These are phyloP conservation scores for Chaetogeoica ovagalla DNA, from an alignment of 2,888 invertebrate species.

Conservation along the genomic window DNA sequence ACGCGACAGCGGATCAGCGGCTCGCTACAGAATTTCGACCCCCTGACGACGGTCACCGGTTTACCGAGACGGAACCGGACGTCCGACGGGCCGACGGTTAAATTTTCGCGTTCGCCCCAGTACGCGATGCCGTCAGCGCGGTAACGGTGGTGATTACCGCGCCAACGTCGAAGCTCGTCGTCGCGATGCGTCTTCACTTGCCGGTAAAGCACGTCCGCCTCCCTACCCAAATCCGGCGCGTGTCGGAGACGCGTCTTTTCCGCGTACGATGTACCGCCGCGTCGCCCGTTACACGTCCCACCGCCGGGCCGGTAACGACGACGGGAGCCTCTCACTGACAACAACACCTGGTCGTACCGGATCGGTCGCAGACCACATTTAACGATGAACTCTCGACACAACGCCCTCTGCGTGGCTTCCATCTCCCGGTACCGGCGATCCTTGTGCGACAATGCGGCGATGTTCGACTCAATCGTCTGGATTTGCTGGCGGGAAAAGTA, in stretches of 20 bases:
- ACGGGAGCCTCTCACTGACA: background rate
- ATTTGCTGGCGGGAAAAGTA: constrained; percentile 23
- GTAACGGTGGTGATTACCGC: no score
- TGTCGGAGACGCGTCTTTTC: constrained; percentile 15
- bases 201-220: constrained; percentile 8
- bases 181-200: background rate
- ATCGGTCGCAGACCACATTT: constrained; percentile 5
- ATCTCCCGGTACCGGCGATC: background rate
- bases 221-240: background rate
- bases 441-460: background rate
- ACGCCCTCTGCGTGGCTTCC: background rate
- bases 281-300: background rate
- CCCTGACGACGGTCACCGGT: constrained; percentile 14
- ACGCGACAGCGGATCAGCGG: background rate
- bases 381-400: background rate
- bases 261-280: background rate
- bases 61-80: constrained; percentile 26
- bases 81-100: background rate
- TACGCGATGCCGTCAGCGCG: background rate
- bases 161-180: background rate
- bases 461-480: constrained; percentile 11
- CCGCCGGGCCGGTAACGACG: background rate
- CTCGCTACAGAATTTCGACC: constrained; percentile 35
- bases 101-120: background rate
- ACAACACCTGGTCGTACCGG: background rate